These are phyloP conservation scores for Nymphicus hollandicus DNA, from an alignment of 2,113 vertebrate genomes.

Conservation along the genomic window DNA sequence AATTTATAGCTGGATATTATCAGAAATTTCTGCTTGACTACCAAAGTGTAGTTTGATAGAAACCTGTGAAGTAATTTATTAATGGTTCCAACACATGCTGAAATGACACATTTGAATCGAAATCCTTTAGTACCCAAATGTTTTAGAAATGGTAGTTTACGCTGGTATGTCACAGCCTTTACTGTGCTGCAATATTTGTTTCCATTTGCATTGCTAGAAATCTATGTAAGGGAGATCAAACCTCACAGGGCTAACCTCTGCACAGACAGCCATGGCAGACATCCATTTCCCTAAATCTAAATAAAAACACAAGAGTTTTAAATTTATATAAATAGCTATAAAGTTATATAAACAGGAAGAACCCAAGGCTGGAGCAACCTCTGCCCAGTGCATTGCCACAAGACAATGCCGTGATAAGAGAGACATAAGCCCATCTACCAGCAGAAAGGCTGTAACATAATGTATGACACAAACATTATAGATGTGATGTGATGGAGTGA, in stretches of 20 bases:
- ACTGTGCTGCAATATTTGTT: background rate
- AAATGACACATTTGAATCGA: background rate
- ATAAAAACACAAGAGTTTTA: background rate
- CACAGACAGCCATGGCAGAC: background rate
- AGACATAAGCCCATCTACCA: fast-evolving
- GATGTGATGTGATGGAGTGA: background rate
- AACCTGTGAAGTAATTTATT: background rate
- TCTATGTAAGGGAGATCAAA: background rate
- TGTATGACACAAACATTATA: background rate
- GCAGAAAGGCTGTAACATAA: background rate
- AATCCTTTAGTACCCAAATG: background rate
- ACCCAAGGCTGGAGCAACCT: background rate
- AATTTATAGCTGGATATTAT: background rate
- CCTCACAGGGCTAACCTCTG: background rate
- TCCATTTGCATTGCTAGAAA: background rate
- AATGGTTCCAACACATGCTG: background rate
- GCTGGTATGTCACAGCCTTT: background rate
- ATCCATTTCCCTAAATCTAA: background rate
- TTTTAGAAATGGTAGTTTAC: background rate
- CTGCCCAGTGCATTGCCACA: background rate
- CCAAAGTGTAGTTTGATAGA: background rate
- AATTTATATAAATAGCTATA: background rate
- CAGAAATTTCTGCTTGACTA: background rate
- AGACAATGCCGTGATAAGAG: background rate
- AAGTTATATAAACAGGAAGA: background rate